These are phyloP conservation scores for Acanthosepion lycidas DNA, from an alignment of 2,888 invertebrate species.

Conservation along the genomic window DNA sequence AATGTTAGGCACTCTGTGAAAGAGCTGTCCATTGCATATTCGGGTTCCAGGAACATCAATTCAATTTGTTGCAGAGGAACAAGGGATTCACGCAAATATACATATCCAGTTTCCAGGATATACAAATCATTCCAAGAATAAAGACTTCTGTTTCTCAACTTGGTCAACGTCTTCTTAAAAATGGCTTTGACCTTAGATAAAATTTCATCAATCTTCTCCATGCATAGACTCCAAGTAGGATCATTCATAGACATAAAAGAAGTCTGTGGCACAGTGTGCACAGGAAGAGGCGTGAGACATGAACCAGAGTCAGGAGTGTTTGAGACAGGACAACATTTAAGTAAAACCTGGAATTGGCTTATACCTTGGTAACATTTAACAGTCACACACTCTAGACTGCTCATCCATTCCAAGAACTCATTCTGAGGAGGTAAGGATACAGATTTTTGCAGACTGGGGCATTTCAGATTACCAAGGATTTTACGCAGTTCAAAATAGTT, in stretches of 20 bases:
- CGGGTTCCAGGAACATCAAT: slow-evolving; percentile 51
- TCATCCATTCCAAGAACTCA: slow-evolving; percentile 55
- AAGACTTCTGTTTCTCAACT: not conserved
- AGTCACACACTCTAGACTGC: slow-evolving; percentile 53
- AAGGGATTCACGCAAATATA: not conserved
- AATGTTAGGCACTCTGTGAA: slow-evolving; percentile 58
- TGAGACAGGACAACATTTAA: slow-evolving; percentile 79
- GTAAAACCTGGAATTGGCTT: slow-evolving; percentile 82
- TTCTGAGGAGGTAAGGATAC: slow-evolving; percentile 55
- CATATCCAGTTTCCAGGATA: not conserved
- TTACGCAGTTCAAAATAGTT: slow-evolving; percentile 52
- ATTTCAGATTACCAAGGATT: not conserved
- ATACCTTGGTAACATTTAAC: slow-evolving; percentile 76
- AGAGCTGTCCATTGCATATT: slow-evolving; percentile 49
- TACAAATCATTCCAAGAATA: slow-evolving; percentile 45
- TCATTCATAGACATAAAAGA: slow-evolving; percentile 61
- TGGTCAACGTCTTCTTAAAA: not conserved
- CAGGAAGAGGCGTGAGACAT: slow-evolving; percentile 43
- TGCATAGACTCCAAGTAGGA: slow-evolving; percentile 54
- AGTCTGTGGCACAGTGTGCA: slow-evolving; percentile 56
- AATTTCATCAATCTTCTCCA: not conserved
- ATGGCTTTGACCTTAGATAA: not conserved
- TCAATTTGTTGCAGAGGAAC: slow-evolving; percentile 36
- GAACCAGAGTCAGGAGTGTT: slow-evolving; percentile 57
- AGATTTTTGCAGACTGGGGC: not conserved